phyloP scores from a whole-genome alignment of 2,797 vertebrate genomes.

The Hydrophis major region DNA sequence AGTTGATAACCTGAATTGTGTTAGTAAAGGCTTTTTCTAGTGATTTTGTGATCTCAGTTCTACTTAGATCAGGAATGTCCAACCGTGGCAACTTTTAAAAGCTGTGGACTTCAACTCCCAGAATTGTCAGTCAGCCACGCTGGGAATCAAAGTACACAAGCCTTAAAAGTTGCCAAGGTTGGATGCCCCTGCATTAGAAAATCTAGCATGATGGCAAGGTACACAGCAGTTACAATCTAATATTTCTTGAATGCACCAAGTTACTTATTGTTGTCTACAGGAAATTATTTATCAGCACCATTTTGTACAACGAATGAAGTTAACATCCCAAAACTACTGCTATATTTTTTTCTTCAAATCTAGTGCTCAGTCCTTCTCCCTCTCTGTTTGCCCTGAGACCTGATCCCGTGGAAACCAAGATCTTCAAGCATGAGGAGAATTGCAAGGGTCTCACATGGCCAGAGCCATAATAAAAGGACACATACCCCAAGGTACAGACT shows the following conservation, averaged over 20 bases:
- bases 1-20: not conserved
- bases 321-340: not conserved
- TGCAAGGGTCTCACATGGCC: not conserved
- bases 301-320: not conserved
- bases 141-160: not conserved
- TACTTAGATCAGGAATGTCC: not conserved
- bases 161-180: not conserved
- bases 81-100: not conserved
- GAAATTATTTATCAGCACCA: not conserved
- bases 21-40: not conserved
- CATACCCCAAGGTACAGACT: not conserved
- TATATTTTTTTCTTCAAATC: not conserved
- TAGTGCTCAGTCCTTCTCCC: not conserved
- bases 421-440: not conserved
- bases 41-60: not conserved
- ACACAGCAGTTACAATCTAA: not conserved
- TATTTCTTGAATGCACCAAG: not conserved
- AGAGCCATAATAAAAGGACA: not conserved
- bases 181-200: not conserved
- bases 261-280: not conserved
- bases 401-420: not conserved
- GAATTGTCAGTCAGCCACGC: not conserved
- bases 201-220: not conserved
- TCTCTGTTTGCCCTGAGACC: not conserved
- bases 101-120: not conserved